Evolutionary conservation across 2,888 invertebrate species (phyloP), one percentile per base, ranked within the genome.

Genomic region (Selenia dentaria): DNA sequence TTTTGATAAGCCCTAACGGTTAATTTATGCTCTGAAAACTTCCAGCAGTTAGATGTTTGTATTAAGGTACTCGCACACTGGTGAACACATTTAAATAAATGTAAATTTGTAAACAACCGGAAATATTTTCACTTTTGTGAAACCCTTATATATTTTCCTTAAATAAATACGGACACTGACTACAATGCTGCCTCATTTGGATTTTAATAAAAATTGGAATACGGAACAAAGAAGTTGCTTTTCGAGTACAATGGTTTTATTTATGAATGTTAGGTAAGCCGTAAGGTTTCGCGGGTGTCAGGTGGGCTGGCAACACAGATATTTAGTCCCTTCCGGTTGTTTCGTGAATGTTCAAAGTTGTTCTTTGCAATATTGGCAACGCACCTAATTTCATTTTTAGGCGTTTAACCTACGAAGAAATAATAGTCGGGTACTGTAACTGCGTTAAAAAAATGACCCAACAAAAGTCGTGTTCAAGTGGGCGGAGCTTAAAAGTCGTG

Each of bases 311-410:
- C 27, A 33, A 25, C 37, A 33, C 41, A 33, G 47, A 37, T 25
- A 32, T 41, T 37, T 16, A 62, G 72, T 70, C 71, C 67, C 59
- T 68, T 65, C 69, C 68, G 64, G 53, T 49, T 49, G 47, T 59
- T 55, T 10, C 12, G 27, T 6, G 29, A 41, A 44, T 42, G 3
- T 26, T 26, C 27, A 6, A 41, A 12, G 32, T 44, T 24, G 14
- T 25, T 24, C 20, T 33, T 18, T 33, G 42, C 9, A 13, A 22
- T 31, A 31, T 42, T 24, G 11, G 28, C n/a, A 10, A n/a, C 18
- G 25, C 25, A 26, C 12, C 14, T 41, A 8, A 32, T 28, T 25
- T 32, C 18, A 44, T 28, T 12, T 20, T n/a, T n/a, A n/a, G n/a
- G n/a, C n/a, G n/a, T n/a, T n/a, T n/a, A n/a, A n/a, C n/a, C n/a